These are phyloP conservation scores for Barypeithes pellucidus DNA, from an alignment of 2,888 invertebrate genomes.

Conservation along the genomic window DNA sequence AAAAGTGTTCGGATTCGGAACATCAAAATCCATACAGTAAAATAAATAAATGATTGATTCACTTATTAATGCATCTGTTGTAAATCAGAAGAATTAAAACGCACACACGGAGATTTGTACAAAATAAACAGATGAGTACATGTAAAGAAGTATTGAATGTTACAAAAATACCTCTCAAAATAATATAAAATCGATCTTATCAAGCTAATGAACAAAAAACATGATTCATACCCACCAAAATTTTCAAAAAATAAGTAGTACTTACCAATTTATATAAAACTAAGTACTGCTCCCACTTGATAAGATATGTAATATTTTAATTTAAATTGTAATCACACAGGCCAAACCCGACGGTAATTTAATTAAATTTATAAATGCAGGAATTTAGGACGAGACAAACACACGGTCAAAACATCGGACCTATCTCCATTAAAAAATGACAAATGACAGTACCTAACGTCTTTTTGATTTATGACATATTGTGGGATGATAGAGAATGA, in stretches of 20 bases:
- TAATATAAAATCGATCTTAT: neutral
- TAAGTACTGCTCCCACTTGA: neutral
- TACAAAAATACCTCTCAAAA: constrained; percentile 14
- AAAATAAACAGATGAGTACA: neutral
- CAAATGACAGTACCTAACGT: neutral
- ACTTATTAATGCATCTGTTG: constrained; percentile 43
- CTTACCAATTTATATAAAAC: constrained; percentile 26
- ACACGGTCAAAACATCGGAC: constrained; percentile 67
- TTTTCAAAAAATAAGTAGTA: constrained; percentile 13
- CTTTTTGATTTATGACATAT: neutral
- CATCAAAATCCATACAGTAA: constrained; percentile 18
- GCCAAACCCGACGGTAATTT: neutral
- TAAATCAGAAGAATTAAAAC: constrained; percentile 17
- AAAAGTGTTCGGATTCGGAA: constrained; percentile 40
- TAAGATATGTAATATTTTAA: neutral
- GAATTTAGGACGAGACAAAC: constrained; percentile 39
- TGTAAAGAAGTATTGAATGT: neutral
- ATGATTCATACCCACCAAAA: constrained; percentile 24
- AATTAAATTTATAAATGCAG: constrained; percentile 25
- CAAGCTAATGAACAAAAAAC: constrained; percentile 30
- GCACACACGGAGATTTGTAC: constrained; percentile 11
- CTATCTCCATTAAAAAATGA: constrained; percentile 62
- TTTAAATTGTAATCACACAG: neutral
- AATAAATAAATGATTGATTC: constrained; percentile 1
- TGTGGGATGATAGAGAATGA: constrained; percentile 1